Percentiles rank a stretch among this genome's conserved stretches.
phyloP scores from a whole-genome alignment of 2,113 vertebrate species.

The Poeciliopsis prolifica region DNA sequence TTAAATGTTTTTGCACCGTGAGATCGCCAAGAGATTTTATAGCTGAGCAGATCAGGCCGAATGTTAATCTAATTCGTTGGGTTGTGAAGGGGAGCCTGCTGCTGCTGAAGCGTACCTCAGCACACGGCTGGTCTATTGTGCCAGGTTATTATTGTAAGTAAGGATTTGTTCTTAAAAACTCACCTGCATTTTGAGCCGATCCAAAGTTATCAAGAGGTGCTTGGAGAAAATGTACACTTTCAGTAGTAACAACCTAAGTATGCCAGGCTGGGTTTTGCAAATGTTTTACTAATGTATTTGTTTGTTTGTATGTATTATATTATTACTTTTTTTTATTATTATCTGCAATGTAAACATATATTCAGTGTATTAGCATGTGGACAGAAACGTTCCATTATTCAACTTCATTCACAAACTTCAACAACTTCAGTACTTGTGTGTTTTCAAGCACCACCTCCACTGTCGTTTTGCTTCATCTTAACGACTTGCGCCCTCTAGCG shows the following conservation, averaged over 20 bases:
- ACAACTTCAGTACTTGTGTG: not conserved
- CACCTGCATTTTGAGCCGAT: no score
- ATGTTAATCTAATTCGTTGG: not conserved
- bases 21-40: not conserved
- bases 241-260: not conserved
- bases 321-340: no score
- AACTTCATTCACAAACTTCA: not conserved
- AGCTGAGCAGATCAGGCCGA: not conserved
- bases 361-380: no score
- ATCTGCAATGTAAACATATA: no score
- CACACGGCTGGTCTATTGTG: not conserved
- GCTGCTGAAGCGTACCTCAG: not conserved
- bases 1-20: not conserved
- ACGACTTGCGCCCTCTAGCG: constrained; percentile 56
- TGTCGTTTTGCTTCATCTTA: constrained; percentile 22
- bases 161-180: no score
- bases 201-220: not conserved
- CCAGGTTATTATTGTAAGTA: no score
- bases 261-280: not conserved
- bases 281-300: not conserved
- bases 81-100: not conserved
- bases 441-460: no score
- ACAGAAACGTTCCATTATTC: no score
- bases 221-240: not conserved
- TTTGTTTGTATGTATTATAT: no score